A percentile compares a stretch with the other conserved stretches of the same genome.
phyloP scores from a whole-genome alignment of 2,113 vertebrate genomes.

The Euleptes europaea region DNA sequence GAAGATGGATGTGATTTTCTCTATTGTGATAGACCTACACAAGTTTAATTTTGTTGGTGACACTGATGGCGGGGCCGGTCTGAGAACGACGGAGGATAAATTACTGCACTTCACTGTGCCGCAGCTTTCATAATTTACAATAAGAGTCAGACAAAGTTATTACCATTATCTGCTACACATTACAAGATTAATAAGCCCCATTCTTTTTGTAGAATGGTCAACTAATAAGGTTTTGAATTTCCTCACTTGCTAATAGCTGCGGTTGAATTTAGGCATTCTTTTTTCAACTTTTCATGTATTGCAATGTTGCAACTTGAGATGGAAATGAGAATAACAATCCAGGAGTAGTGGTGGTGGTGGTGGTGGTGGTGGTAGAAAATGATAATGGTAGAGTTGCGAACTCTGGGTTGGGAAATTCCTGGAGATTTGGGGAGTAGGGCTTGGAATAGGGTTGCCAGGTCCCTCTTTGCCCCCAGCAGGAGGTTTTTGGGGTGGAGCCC shows the following conservation, averaged over 20 bases:
- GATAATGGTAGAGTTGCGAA: too few relatives aligned
- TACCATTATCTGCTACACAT: conserved; percentile 17
- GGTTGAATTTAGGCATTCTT: background rate
- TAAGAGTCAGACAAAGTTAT: conserved; percentile 33
- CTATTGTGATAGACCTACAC: background rate
- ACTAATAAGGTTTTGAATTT: conserved; percentile 19
- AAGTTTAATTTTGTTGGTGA: background rate
- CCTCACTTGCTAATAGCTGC: conserved; percentile 1
- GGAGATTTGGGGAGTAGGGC: too few relatives aligned
- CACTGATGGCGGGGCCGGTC: background rate
- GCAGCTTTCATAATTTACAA: conserved; percentile 15
- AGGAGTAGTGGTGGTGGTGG: too few relatives aligned
- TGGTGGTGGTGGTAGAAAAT: too few relatives aligned
- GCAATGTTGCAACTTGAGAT: too few relatives aligned
- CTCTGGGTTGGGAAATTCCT: too few relatives aligned
- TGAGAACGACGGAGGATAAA: conserved; percentile 12
- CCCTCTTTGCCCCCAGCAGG: too few relatives aligned
- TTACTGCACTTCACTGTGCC: conserved; percentile 8
- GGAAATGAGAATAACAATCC: too few relatives aligned
- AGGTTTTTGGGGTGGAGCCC: too few relatives aligned
- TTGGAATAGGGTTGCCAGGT: too few relatives aligned
- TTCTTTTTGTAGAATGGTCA: conserved; percentile 14
- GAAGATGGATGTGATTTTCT: background rate
- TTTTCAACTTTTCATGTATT: too few relatives aligned
- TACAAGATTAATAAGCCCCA: conserved; percentile 22